Percentiles rank a stretch among this genome's conserved stretches.
These are phyloP conservation scores for Drosophila varians DNA, from an alignment of 1,140 invertebrate genomes.

Conservation along the genomic window DNA sequence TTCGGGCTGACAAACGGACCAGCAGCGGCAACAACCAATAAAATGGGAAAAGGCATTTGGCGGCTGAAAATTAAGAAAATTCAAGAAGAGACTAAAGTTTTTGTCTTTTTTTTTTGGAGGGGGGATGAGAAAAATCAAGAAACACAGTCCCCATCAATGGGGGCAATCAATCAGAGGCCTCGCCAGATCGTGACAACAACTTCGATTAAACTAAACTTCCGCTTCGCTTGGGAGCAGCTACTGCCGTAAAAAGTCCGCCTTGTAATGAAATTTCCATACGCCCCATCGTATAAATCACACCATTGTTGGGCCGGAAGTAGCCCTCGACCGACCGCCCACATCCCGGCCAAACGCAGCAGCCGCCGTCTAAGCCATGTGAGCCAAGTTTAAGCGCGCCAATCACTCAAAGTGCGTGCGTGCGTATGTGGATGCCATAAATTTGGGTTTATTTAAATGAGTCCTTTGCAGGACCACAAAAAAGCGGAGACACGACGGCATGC, in stretches of 20 bases:
- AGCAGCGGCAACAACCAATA: conserved; percentile 47
- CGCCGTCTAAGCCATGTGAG: conserved; percentile 18
- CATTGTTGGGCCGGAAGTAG: conserved; percentile 73
- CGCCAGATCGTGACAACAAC: conserved; percentile 66
- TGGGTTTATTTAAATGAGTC: conserved; percentile 75
- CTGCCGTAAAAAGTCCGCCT: conserved; percentile 47
- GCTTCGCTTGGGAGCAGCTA: conserved; percentile 2
- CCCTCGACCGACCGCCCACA: conserved; percentile 39
- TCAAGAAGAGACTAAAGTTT: conserved; percentile 10
- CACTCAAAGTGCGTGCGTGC: conserved; percentile 49
- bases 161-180: conserved; percentile 68
- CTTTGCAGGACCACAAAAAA: conserved; percentile 40
- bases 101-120: not conserved
- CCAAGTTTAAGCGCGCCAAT: conserved; percentile 54
- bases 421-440: conserved; percentile 60
- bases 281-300: conserved; percentile 70
- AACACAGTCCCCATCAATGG: conserved; percentile 56
- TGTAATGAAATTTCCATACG: conserved; percentile 70
- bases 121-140: not conserved
- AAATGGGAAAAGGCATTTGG: conserved; percentile 62
- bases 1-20: conserved; percentile 27
- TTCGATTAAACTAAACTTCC: conserved; percentile 79
- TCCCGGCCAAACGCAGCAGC: conserved; percentile 19
- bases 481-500: not conserved
- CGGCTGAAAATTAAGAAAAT: conserved; percentile 65